Conservation (phyloP, 2,113 vertebrate genomes). For the Panthera leo region DNA sequence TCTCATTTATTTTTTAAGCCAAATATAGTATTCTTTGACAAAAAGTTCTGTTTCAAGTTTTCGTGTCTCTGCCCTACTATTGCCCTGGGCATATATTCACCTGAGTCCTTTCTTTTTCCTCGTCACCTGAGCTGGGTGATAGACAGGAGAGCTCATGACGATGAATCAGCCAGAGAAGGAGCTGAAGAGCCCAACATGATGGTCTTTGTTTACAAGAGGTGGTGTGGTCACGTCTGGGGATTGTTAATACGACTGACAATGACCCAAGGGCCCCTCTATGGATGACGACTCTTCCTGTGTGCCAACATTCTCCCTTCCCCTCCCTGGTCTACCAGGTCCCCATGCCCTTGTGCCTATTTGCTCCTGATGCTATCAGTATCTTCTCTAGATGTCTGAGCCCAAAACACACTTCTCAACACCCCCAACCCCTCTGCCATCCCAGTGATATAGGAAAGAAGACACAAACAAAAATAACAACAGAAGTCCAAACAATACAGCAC, state of each 20-base stretch:
- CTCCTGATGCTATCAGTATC: neutral
- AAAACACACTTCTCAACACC: neutral
- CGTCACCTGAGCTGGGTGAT: neutral
- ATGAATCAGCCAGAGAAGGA: neutral
- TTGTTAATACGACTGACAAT: accelerated
- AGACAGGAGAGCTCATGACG: neutral
- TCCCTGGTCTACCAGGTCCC: accelerated
- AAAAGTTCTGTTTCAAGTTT: neutral
- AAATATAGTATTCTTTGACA: neutral
- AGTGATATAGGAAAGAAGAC: neutral
- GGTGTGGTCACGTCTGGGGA: accelerated
- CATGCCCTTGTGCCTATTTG: no score
- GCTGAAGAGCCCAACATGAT: no score
- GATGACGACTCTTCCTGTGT: no score
- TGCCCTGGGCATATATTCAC: neutral
- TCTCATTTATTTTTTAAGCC: neutral
- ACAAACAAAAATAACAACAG: neutral
- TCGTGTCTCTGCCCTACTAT: neutral
- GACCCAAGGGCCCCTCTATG: neutral
- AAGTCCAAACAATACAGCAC: neutral
- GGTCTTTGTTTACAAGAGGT: neutral
- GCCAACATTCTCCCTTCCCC: neutral
- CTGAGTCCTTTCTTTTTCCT: neutral
- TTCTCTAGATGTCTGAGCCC: neutral
- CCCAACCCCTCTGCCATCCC: neutral